A percentile compares a stretch with the other conserved stretches of the same genome.
Conservation (phyloP, 2,113 vertebrate genomes). For the Varanus salvator region DNA sequence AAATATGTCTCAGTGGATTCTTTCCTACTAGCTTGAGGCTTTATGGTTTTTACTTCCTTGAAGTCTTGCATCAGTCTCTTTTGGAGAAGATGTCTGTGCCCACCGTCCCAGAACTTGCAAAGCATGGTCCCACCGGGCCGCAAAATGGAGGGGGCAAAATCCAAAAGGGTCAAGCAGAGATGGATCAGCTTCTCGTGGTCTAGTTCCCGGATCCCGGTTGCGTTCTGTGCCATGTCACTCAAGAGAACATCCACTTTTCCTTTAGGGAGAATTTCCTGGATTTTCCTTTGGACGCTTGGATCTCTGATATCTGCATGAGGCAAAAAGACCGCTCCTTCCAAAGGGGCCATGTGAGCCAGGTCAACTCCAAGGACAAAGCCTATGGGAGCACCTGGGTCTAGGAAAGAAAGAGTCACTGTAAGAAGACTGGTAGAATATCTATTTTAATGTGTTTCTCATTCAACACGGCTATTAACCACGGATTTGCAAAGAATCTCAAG, state of each 20-base stretch:
- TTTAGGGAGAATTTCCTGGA: constrained; percentile 83
- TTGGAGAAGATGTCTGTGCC: constrained; percentile 75
- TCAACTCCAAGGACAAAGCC: constrained; percentile 92
- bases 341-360: constrained; percentile 81
- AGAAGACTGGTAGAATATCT: neutral
- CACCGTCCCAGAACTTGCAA: constrained; percentile 94
- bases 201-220: constrained; percentile 87
- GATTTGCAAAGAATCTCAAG: neutral
- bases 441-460: neutral
- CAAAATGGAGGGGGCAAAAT: constrained; percentile 80
- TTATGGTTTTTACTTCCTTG: constrained; percentile 79
- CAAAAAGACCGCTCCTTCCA: constrained; percentile 91
- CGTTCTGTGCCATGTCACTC: constrained; percentile 96
- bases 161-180: constrained; percentile 83
- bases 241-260: constrained; percentile 86
- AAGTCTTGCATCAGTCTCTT: constrained; percentile 81
- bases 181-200: constrained; percentile 88
- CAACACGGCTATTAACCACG: neutral
- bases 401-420: neutral
- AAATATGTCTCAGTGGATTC: constrained; percentile 91
- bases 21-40: constrained; percentile 90
- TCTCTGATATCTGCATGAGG: constrained; percentile 81
- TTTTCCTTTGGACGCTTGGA: constrained; percentile 67
- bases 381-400: constrained; percentile 78
- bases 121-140: constrained; percentile 82